Base-by-base conservation (phyloP, 2,797 vertebrate genomes). In the Helicolenus hilgendorfi region DNA sequence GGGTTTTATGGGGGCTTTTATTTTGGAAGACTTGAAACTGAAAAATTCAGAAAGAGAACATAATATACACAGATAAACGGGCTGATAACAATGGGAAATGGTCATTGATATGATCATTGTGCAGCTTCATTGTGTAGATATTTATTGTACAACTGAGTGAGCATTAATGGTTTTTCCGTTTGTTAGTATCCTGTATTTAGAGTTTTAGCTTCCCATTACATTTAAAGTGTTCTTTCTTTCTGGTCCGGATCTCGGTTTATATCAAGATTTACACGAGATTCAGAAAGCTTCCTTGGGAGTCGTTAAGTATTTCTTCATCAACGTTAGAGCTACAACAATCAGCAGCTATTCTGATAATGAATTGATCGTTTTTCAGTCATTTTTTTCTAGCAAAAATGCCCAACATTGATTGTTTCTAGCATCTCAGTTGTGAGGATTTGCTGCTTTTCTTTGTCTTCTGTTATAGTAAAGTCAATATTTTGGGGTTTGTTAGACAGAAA, bases 381-480 rank as follows among this genome's bases (percentile, higher is more conserved):
- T 53, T 31, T 7, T 20, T 70, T n/a, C 15, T 13, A 10, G 29
- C 41, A 41, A 26, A 18, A 36, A 20, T 7, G 7, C 2, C 20
- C 4, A 22, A 33, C 20, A 26, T 5, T 53, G 4, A 65, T 27
- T 38, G 7, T 45, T 45, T 0, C 2, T 45, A 45, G 15, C 6
- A 45, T 45, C 41, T 45, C 41, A 45, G 0, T 45, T 18, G 15
- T 0, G 15, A 45, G 41, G 0, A 45, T 45, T 7, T 45, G 41
- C 0, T 45, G 41, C 41, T 45, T 45, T 45, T 45, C 41, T 45
- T 45, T 45, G 41, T 45, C 41, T 18, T 7, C 41, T 45, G 6
- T 7, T 0, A 45, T 18, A 45, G 0, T 0, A 45, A 7, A 45
- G 41, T 45, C 7, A 7, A 45, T 45, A 45, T 3, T 0, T 45